phyloP scores from a whole-genome alignment of 1,140 invertebrate species.

The Drosophila nigrodunni region DNA sequence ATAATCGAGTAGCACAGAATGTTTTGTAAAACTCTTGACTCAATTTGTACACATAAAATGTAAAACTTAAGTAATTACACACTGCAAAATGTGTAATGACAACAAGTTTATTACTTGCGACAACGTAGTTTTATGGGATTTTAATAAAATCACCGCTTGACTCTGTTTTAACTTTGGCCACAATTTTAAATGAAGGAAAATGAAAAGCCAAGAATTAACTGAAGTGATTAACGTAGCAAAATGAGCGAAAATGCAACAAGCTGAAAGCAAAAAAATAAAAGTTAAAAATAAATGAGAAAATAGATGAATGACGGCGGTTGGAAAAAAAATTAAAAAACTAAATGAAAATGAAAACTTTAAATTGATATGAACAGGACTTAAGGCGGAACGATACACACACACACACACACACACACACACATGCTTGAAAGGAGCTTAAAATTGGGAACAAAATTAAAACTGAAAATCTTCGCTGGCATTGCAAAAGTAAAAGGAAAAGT shows the following conservation, averaged over 20 bases:
- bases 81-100: slow-evolving; percentile 32
- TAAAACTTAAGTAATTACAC: slow-evolving; percentile 27
- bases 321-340: slow-evolving; percentile 8
- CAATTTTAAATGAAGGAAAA: slow-evolving; percentile 42
- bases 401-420: slow-evolving; percentile 22
- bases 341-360: slow-evolving; percentile 41
- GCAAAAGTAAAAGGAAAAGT: slow-evolving; percentile 69
- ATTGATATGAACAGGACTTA: slow-evolving; percentile 40
- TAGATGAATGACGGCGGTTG: slow-evolving; percentile 14
- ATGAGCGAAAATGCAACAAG: slow-evolving; percentile 40
- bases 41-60: background rate
- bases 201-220: slow-evolving; percentile 42
- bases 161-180: slow-evolving; percentile 16
- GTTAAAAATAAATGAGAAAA: background rate
- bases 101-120: slow-evolving; percentile 71
- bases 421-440: slow-evolving; percentile 10
- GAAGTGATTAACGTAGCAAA: slow-evolving; percentile 63
- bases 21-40: too few relatives aligned
- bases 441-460: slow-evolving; percentile 39
- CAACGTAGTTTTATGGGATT: slow-evolving; percentile 65
- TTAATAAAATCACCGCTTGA: slow-evolving; percentile 62
- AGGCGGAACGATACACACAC: slow-evolving; percentile 16
- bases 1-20: too few relatives aligned
- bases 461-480: slow-evolving; percentile 45
- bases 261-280: slow-evolving; percentile 14